Base-by-base conservation (phyloP, 64 coral and sea anemone species). In the Stichodactyla helianthus region DNA sequence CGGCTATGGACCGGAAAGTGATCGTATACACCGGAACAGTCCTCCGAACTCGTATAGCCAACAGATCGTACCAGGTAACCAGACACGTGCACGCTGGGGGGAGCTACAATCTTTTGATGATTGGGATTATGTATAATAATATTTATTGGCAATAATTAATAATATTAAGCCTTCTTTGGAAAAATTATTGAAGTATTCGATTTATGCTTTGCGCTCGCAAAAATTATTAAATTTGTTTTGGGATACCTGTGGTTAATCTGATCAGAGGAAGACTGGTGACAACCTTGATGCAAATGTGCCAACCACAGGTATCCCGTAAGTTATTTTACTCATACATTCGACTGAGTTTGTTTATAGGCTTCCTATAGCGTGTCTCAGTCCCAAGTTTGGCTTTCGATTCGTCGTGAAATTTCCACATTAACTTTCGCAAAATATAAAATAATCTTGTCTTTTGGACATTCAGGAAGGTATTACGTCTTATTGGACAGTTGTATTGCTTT, bases 11-110 rank as follows among this genome's bases (percentile, higher is more conserved):
- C 90, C 88, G 2, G 94, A 96, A 44, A 93, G 53, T 56, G 91
- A 96, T 61, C 87, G 91, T 22, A 77, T 96, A 25, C 90, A 92
- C 51, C 74, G 90, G 15, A 85, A 87, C 85, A 92, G 90, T 59
- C 90, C 90, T 54, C 79, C 84, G 77, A 61, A 85, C 59, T 60
- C 90, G 10, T 92, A 87, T 56, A 51, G 28, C 7, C 90, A 87
- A 61, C 89, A 91, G 89, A 87, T 87, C 53, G 79, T 92, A 53
- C 90, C 83, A 92, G 90, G 90, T 92, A 87, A 53, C 65, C 79
- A 17, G 20, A 81, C 14, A 12, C 35, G 35, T 44, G 35, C 35
- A 44, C 13, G 53, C 78, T 52, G 78, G 78, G 78, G 35, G 78
- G 51, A 81, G 10, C 7, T 53, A 7, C 35, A 51, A 19, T 81